Evolutionary conservation across 2,797 vertebrate species (phyloP), one percentile per base, ranked within the genome.

Genomic region (Enteromius mattozi): DNA sequence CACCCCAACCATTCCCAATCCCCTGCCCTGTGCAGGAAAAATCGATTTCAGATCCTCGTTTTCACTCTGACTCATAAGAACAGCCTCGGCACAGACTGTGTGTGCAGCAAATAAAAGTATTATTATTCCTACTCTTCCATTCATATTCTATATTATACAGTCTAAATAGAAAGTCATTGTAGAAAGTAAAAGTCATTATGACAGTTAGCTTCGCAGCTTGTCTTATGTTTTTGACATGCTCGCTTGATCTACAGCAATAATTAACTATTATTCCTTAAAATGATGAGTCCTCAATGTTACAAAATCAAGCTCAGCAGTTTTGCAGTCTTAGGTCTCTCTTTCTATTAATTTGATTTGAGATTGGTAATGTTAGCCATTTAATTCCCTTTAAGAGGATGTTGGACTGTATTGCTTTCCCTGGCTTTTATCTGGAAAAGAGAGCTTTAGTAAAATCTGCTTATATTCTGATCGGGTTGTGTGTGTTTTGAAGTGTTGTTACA

Each of bases 21-120:
- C 63, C 40, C 42, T 21, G 7, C 75, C 66, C 45, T 33, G 45
- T 16, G 14, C 84, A 76, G 81, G 63, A 76, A 86, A 69, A 86
- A 85, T 87, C 49, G 56, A 89, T 87, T 88, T 88, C 78, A 86
- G 82, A 87, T 88, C 82, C 85, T 81, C 86, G 74, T 78, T 87
- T 86, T 71, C 71, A 82, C 27, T 78, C 80, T 81, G 85, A 86
- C 83, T 89, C 59, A 84, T 56, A 76, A 17, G n/a, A 75, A 27
- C 65, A 61, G 63, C 47, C 21, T 66, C 17, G 35, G 47, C 56
- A 71, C 68, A 49, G 42, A 80, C 69, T 79, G 71, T 30, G 70
- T 70, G 47, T 9, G 21, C 27, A 3, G 2, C 37, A 74, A 74
- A 75, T 59, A 21, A 82, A 17, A 49, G 16, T 6, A 12, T 59